A percentile compares a stretch with the other conserved stretches of the same genome.
Evolutionary conservation across 2,797 vertebrate genomes (phyloP).

Genomic region (Pseudochaenichthys georgianus): DNA sequence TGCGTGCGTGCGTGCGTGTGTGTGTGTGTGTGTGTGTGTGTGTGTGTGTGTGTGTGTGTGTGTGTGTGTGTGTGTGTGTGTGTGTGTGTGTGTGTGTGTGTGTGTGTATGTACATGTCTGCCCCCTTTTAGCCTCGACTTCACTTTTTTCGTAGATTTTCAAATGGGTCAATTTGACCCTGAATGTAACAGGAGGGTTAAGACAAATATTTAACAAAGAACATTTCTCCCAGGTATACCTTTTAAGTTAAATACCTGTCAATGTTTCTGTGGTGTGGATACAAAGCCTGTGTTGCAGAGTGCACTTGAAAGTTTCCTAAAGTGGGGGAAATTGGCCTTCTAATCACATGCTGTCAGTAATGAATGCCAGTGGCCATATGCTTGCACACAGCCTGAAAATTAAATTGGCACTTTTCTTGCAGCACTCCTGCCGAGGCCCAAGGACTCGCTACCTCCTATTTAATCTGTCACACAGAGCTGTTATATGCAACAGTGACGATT

Average conservation of each 20-base stretch:
- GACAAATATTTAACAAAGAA: background rate
- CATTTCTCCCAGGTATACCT: background rate
- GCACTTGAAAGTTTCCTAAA: slow-evolving; percentile 60
- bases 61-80: no score
- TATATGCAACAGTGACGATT: slow-evolving; percentile 61
- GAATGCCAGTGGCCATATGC: slow-evolving; percentile 62
- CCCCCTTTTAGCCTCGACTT: no score
- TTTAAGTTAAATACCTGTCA: slow-evolving; percentile 29
- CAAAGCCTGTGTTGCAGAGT: slow-evolving; percentile 25
- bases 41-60: no score
- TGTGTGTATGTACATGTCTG: no score
- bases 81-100: no score
- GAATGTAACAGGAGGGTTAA: no score
- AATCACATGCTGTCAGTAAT: slow-evolving; percentile 71
- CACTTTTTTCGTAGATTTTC: no score
- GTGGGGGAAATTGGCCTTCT: slow-evolving; percentile 51
- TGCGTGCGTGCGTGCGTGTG: no score
- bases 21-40: no score
- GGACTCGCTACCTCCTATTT: slow-evolving; percentile 62
- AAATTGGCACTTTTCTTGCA: slow-evolving; percentile 66
- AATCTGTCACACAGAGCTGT: slow-evolving; percentile 72
- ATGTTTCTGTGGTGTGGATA: slow-evolving; percentile 1
- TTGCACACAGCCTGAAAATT: slow-evolving; percentile 48
- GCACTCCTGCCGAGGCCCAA: slow-evolving; percentile 44
- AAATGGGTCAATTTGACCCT: no score